Conservation (phyloP, 1,140 invertebrate species). For the Streblospio benedicti region DNA sequence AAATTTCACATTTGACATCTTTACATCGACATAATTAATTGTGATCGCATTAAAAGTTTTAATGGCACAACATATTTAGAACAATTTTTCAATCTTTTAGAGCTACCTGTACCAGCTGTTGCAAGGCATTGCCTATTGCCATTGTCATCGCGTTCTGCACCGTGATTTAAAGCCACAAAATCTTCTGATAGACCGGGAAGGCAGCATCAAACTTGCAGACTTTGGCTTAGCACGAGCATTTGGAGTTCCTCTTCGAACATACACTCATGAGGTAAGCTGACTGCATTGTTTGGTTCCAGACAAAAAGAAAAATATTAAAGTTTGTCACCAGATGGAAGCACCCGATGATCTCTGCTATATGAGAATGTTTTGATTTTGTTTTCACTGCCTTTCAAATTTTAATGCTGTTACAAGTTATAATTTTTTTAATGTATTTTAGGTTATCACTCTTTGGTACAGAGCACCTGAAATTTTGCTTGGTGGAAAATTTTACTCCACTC, state of each 20-base stretch:
- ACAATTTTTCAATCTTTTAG: no score
- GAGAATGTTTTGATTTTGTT: neutral
- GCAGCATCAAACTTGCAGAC: slow-evolving; percentile 84
- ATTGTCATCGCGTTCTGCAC: slow-evolving; percentile 85
- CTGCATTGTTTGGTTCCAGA: neutral
- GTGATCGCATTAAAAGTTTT: no score
- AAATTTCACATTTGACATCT: no score
- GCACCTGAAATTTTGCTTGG: slow-evolving; percentile 91
- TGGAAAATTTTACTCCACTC: slow-evolving; percentile 75
- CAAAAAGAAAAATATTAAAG: neutral
- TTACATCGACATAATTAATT: no score
- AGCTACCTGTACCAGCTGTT: slow-evolving; percentile 76
- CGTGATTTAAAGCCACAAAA: slow-evolving; percentile 99
- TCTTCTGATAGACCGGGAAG: slow-evolving; percentile 56
- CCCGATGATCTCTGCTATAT: neutral
- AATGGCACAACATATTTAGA: no score
- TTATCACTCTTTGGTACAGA: slow-evolving; percentile 93
- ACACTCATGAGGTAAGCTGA: slow-evolving; percentile 83
- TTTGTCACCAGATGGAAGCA: neutral
- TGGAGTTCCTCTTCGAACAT: slow-evolving; percentile 81
- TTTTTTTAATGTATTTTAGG: slow-evolving; percentile 48
- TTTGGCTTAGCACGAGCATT: slow-evolving; percentile 94
- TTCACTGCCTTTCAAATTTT: neutral
- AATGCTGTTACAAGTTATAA: neutral
- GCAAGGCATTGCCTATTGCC: slow-evolving; percentile 88